Evolutionary conservation across 2,113 vertebrate genomes (phyloP), one percentile per base, ranked within the genome.

Genomic region (Galeopterus variegatus): DNA sequence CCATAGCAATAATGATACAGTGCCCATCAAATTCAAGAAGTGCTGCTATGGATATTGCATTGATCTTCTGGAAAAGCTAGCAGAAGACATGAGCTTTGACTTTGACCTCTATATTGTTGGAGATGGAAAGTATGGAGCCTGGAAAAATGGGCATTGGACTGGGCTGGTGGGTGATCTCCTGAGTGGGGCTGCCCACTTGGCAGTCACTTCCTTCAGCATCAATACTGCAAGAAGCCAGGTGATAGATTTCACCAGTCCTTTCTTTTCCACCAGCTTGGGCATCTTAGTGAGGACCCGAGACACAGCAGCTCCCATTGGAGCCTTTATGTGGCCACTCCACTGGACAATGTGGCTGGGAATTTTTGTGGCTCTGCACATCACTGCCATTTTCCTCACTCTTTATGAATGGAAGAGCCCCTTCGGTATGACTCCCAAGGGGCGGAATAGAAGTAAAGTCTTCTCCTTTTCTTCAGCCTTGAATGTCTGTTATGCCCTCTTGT

Each of bases 271-370:
- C 76, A 99, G 99, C 95, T 94, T 99, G 98, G 99, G 99, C 62
- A 99, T 99, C 92, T 97, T 99, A 98, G 99, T 99, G 91, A 99
- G 99, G 96, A 99, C 98, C 92, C 99, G 96, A 98, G 99, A 99
- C 96, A 99, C 99, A 31, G 99, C 99, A 54, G 99, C 99, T 98
- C 99, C 99, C 60, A 99, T 99, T 79, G 99, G 99, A 98, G 99
- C 99, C 87, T 99, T 99, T 97, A 99, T 99, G 99, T 99, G 99
- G 99, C 99, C 99, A 81, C 99, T 99, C 58, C 99, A 99, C 95
- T 99, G 99, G 99, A 99, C 99, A 50, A 99, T 99, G 99, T 99
- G 99, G 99, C 95, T 99, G 97, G 99, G 99, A 91, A 99, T 99
- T 98, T 99, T 99, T 94, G 99, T 99, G 73, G 98, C 99, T 88